phyloP scores from a whole-genome alignment of 2,113 vertebrate genomes.

The Bubalus kerabau region DNA sequence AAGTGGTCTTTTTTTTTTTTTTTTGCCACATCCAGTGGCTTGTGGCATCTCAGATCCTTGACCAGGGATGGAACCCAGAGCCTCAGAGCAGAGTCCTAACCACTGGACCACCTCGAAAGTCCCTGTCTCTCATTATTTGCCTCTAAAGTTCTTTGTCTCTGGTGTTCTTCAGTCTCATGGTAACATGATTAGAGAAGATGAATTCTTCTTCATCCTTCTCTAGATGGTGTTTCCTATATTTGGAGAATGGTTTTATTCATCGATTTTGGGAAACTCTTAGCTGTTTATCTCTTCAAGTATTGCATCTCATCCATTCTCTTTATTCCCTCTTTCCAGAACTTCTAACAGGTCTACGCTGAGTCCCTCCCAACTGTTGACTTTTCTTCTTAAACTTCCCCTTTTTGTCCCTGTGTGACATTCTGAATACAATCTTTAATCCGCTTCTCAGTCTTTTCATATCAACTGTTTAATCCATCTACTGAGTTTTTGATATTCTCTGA shows the following conservation, averaged over 20 bases:
- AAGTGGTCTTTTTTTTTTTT: background rate
- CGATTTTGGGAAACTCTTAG: background rate
- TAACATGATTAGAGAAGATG: background rate
- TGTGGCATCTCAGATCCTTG: background rate
- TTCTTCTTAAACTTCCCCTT: background rate
- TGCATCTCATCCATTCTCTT: background rate
- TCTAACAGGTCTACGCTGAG: accelerated
- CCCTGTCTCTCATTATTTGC: background rate
- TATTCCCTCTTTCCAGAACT: background rate
- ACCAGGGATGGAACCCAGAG: background rate
- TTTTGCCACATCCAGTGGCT: background rate
- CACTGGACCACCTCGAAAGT: accelerated
- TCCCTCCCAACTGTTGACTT: background rate
- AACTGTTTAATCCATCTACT: too few relatives aligned
- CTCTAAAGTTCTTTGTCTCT: background rate
- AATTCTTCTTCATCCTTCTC: too few relatives aligned
- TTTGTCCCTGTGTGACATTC: background rate
- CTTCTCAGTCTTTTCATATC: background rate
- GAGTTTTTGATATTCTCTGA: background rate
- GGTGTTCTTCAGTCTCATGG: background rate
- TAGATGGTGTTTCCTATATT: background rate
- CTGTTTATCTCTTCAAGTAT: background rate
- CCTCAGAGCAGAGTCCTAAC: background rate
- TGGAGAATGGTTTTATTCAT: background rate
- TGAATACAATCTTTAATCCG: background rate